phyloP scores from a whole-genome alignment of 2,888 invertebrate genomes.

The Eumerus sabulonum region DNA sequence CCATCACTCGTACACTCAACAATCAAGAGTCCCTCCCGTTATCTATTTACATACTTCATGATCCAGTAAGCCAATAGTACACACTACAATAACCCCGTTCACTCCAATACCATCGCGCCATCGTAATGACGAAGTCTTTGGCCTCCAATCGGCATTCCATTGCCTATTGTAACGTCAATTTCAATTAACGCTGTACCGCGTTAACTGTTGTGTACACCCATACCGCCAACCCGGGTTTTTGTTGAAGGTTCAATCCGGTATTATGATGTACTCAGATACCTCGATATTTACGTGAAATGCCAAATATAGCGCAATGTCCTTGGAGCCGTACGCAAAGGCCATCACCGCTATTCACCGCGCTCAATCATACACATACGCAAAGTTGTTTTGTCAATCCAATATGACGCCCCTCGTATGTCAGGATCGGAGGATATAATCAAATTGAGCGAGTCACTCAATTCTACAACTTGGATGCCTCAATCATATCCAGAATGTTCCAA shows the following conservation, averaged over 20 bases:
- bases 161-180: constrained; percentile 27
- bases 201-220: constrained; percentile 7
- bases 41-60: constrained; percentile 27
- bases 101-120: background rate
- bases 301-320: constrained; percentile 36
- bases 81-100: constrained; percentile 22
- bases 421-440: constrained; percentile 18
- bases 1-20: constrained; percentile 4
- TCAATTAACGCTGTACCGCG: constrained; percentile 4
- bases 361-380: constrained; percentile 43
- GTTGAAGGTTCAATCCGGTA: constrained; percentile 28
- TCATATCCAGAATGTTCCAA: constrained; percentile 40
- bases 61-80: constrained; percentile 56
- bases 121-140: constrained; percentile 50
- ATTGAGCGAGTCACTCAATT: constrained; percentile 44
- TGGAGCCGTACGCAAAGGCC: constrained; percentile 31
- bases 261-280: constrained; percentile 8
- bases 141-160: constrained; percentile 41
- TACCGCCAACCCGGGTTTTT: too few species aligned
- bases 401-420: constrained; percentile 12
- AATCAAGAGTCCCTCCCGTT: constrained; percentile 11
- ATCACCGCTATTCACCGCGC: constrained; percentile 15
- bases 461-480: constrained; percentile 42
- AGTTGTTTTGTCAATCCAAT: constrained; percentile 19
- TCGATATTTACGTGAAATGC: constrained; percentile 32